phyloP scores from a whole-genome alignment of 2,113 vertebrate species.

The Triplophysa siluroides region DNA sequence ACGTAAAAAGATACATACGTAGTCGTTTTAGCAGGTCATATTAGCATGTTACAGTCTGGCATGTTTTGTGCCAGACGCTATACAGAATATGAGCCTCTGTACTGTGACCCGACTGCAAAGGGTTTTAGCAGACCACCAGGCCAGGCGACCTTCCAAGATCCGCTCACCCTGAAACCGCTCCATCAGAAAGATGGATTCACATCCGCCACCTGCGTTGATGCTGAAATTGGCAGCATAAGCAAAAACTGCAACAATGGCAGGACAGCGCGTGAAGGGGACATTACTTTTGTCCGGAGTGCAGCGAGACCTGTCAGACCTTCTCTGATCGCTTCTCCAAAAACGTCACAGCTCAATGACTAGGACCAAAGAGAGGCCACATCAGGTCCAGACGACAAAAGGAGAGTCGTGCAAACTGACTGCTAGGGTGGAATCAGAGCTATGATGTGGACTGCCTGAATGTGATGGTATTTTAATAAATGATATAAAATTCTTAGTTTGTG shows the following conservation, averaged over 20 bases:
- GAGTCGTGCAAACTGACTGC: too few relatives aligned
- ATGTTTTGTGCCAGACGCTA: too few relatives aligned
- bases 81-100: neutral
- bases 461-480: too few relatives aligned
- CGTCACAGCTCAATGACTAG: neutral
- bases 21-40: too few relatives aligned
- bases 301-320: conserved; percentile 3
- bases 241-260: neutral
- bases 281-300: neutral
- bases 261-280: conserved; percentile 1
- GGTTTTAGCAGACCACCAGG: neutral
- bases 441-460: neutral
- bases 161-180: neutral
- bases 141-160: neutral
- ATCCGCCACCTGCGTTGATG: neutral
- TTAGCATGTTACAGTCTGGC: too few relatives aligned
- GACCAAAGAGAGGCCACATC: conserved; percentile 9
- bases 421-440: neutral
- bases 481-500: too few relatives aligned
- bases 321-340: conserved; percentile 3
- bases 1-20: too few relatives aligned
- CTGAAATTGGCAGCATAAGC: neutral
- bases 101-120: neutral
- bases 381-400: neutral
- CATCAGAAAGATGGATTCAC: neutral